These are phyloP conservation scores for Drosophila neocordata DNA, from an alignment of 1,140 invertebrate genomes.

Conservation along the genomic window DNA sequence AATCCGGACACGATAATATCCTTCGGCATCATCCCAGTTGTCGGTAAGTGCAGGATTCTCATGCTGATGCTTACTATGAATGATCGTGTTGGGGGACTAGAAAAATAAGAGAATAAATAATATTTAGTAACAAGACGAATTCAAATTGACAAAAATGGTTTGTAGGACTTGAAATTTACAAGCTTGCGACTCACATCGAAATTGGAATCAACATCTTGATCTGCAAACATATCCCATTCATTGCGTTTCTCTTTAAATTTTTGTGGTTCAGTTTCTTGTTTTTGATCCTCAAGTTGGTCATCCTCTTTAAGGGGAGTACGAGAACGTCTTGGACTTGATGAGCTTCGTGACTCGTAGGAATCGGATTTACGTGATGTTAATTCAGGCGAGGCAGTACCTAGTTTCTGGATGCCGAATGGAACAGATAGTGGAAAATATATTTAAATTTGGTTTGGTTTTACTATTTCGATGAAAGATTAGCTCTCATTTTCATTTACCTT, in stretches of 20 bases:
- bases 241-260: slow-evolving; percentile 82
- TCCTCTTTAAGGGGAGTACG: slow-evolving; percentile 41
- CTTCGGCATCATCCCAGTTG: slow-evolving; percentile 99
- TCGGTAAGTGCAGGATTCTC: slow-evolving; percentile 97
- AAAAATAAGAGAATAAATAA: slow-evolving; percentile 1
- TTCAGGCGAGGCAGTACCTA: slow-evolving; percentile 54
- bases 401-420: slow-evolving; percentile 43
- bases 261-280: slow-evolving; percentile 45
- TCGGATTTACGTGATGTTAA: slow-evolving; percentile 56
- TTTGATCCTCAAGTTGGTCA: slow-evolving; percentile 35
- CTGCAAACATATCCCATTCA: slow-evolving; percentile 94
- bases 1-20: slow-evolving; percentile 98
- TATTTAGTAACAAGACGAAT: too few relatives aligned
- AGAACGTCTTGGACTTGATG: slow-evolving; percentile 33
- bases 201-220: slow-evolving; percentile 93
- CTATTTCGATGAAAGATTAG: too few relatives aligned
- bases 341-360: slow-evolving; percentile 60
- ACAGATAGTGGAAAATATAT: neutral
- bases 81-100: slow-evolving; percentile 89
- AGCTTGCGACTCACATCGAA: slow-evolving; percentile 89
- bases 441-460: too few relatives aligned
- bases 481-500: slow-evolving; percentile 85
- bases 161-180: slow-evolving; percentile 64
- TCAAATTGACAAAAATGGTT: too few relatives aligned
- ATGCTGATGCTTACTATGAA: slow-evolving; percentile 87